These are phyloP conservation scores for Falcaria lacertinaria DNA, from an alignment of 2,888 invertebrate genomes.

Conservation along the genomic window DNA sequence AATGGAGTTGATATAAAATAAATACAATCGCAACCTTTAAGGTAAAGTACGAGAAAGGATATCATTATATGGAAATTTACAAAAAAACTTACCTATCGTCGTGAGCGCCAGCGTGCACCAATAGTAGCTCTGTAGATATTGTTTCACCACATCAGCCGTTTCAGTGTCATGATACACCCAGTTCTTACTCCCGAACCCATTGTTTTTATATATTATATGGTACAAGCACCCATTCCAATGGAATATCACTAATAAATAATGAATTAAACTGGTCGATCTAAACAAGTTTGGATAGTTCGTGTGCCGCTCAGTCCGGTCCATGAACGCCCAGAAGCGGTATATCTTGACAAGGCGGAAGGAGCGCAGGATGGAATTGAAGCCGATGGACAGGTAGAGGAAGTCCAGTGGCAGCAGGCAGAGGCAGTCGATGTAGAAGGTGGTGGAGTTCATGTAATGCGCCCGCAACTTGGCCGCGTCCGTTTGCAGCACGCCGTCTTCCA, in stretches of 20 bases:
- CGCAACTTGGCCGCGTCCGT: constrained; percentile 96
- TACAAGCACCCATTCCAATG: constrained; percentile 99
- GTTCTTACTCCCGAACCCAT: constrained; percentile 95
- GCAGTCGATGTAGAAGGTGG: constrained; percentile 99
- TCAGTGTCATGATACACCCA: constrained; percentile 94
- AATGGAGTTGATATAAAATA: background rate
- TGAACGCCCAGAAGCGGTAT: constrained; percentile 98
- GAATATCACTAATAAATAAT: constrained; percentile 98
- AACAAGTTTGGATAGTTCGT: constrained; percentile 99
- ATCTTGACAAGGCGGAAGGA: constrained; percentile 98
- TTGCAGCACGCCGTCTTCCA: constrained; percentile 98
- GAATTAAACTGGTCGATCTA: constrained; percentile 93
- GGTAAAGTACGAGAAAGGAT: background rate
- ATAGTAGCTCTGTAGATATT: constrained; percentile 98
- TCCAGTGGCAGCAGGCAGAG: constrained; percentile 98
- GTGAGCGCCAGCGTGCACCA: constrained; percentile 98
- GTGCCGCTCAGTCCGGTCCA: constrained; percentile 98
- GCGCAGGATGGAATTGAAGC: constrained; percentile 96
- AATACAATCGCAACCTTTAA: background rate
- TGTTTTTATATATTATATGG: constrained; percentile 97
- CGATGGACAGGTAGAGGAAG: constrained; percentile 98
- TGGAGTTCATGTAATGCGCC: constrained; percentile 98
- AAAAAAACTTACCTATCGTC: constrained; percentile 87
- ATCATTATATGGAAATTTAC: constrained; percentile 1
- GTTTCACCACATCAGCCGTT: constrained; percentile 93